Evolutionary conservation across 2,888 invertebrate genomes (phyloP).

Genomic region (Lasioglossum pauxillum): DNA sequence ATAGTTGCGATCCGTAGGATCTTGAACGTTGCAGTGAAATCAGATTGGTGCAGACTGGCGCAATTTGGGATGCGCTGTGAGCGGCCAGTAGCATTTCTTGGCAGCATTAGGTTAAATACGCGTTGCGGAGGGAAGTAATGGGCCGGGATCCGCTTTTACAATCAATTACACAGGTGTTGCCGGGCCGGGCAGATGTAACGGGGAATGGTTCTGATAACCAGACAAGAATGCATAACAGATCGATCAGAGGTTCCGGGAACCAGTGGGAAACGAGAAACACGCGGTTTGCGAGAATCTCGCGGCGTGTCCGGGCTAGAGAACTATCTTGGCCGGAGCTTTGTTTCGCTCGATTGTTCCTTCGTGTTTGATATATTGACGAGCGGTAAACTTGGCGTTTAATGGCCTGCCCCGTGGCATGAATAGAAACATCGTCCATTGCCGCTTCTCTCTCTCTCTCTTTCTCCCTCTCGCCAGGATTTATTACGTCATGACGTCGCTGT

Average conservation of each 20-base stretch:
- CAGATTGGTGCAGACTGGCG: background rate
- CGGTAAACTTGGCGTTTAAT: slow-evolving; percentile 53
- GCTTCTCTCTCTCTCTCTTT: background rate
- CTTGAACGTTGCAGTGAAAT: background rate
- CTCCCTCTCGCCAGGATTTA: slow-evolving; percentile 10
- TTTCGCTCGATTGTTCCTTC: slow-evolving; percentile 38
- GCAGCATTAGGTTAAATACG: slow-evolving; percentile 1
- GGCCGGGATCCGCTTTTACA: background rate
- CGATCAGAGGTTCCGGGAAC: slow-evolving; percentile 36
- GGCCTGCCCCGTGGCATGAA: slow-evolving; percentile 27
- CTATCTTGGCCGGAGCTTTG: slow-evolving; percentile 32
- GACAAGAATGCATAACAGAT: slow-evolving; percentile 39
- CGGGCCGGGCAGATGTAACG: background rate
- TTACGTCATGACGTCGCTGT: slow-evolving; percentile 21
- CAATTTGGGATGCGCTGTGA: background rate
- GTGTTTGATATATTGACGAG: slow-evolving; percentile 48
- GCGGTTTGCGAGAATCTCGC: slow-evolving; percentile 23
- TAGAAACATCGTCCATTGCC: slow-evolving; percentile 20
- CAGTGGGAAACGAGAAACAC: slow-evolving; percentile 38
- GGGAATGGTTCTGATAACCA: slow-evolving; percentile 7
- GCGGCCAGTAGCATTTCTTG: background rate
- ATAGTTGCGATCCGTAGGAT: background rate
- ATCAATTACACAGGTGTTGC: slow-evolving; percentile 4
- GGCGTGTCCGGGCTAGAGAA: background rate
- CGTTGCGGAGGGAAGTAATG: slow-evolving; percentile 14